Evolutionary conservation across 1,140 invertebrate species (phyloP).

Genomic region (Apis dorsata): DNA sequence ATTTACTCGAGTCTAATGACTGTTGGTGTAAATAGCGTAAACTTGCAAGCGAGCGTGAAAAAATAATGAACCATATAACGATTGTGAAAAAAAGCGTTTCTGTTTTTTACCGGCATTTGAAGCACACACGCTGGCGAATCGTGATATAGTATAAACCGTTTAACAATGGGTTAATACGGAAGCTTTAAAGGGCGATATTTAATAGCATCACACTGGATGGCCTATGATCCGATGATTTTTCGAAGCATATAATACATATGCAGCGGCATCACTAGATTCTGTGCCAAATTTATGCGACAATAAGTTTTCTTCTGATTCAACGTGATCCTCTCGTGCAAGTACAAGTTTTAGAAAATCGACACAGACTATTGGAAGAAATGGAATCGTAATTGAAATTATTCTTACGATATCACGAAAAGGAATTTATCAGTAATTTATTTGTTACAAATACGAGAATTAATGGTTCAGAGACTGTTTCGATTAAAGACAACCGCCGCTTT

Average conservation of each 20-base stretch:
- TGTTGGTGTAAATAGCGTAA: neutral
- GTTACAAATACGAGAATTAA: neutral
- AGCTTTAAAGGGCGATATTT: neutral
- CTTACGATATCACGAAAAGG: neutral
- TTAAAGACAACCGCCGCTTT: conserved; percentile 26
- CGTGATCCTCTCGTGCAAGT: neutral
- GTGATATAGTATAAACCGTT: neutral
- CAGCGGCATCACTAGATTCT: conserved; percentile 45
- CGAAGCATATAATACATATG: neutral
- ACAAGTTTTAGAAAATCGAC: neutral
- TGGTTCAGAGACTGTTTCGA: neutral
- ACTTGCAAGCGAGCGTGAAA: too few species aligned
- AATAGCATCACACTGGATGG: neutral
- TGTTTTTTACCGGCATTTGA: neutral
- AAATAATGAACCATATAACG: neutral
- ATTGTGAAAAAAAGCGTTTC: neutral
- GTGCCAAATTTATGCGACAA: conserved; percentile 73
- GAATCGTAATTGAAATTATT: neutral
- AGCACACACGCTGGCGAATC: neutral
- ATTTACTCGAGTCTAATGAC: neutral
- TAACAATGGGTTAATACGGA: neutral
- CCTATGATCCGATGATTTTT: conserved; percentile 13
- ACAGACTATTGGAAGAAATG: neutral
- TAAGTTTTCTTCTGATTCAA: conserved; percentile 56
- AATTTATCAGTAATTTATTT: neutral